A percentile compares a stretch with the other conserved stretches of the same genome.
phyloP scores from a whole-genome alignment of 2,888 invertebrate species.

The Mechanitis mazaeus region DNA sequence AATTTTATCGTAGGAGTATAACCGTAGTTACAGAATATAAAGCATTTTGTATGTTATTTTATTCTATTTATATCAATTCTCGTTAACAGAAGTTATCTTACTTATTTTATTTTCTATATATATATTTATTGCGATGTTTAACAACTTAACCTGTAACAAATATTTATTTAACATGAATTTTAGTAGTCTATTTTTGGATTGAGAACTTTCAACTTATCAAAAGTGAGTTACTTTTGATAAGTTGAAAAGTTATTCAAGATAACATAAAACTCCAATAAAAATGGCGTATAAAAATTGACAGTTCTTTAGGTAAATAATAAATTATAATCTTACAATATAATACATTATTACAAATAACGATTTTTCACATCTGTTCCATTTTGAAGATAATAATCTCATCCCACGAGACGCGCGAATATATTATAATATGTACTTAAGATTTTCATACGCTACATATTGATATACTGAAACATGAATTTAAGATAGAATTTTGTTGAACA shows the following conservation, averaged over 20 bases:
- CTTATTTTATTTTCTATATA: too few relatives aligned
- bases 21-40: neutral
- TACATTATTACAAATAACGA: conserved; percentile 1
- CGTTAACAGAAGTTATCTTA: too few relatives aligned
- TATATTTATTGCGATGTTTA: too few relatives aligned
- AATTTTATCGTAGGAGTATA: conserved; percentile 7
- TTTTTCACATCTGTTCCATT: conserved; percentile 5
- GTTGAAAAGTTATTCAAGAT: too few relatives aligned
- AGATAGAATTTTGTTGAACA: conserved; percentile 8
- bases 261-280: neutral
- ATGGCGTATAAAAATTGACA: neutral
- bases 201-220: too few relatives aligned
- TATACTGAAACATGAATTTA: conserved; percentile 14
- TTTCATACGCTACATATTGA: conserved; percentile 8
- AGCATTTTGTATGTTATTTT: too few relatives aligned
- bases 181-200: conserved; percentile 5
- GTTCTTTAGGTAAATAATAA: neutral
- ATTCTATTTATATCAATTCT: too few relatives aligned
- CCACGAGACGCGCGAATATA: conserved; percentile 6
- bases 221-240: too few relatives aligned
- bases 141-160: too few relatives aligned
- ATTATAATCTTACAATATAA: neutral
- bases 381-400: conserved; percentile 6
- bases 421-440: conserved; percentile 8
- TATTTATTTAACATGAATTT: neutral